Percentiles rank a stretch among this genome's conserved stretches.
These are phyloP conservation scores for Enoplosus armatus DNA, from an alignment of 2,797 vertebrate genomes.

Conservation along the genomic window DNA sequence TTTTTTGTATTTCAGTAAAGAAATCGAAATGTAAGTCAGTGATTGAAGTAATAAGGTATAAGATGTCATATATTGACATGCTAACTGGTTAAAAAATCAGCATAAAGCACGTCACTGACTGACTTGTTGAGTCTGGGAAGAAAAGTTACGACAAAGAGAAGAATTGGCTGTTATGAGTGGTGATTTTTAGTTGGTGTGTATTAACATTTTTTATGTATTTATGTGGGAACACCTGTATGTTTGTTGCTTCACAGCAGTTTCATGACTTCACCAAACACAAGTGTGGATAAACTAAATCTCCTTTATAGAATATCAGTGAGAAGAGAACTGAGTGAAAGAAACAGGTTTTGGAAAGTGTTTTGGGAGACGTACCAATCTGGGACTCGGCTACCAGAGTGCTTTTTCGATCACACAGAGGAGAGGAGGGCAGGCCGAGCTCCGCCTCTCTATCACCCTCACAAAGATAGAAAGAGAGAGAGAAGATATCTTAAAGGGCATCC, in stretches of 20 bases:
- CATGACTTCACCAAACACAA: background rate
- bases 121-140: background rate
- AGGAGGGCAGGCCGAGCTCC: constrained; percentile 93
- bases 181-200: background rate
- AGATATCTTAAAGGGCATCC: constrained; percentile 73
- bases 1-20: background rate
- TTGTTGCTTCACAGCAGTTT: background rate
- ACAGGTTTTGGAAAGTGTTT: background rate
- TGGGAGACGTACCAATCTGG: constrained; percentile 89
- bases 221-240: background rate
- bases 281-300: background rate
- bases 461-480: constrained; percentile 74
- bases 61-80: background rate
- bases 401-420: constrained; percentile 93
- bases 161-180: background rate
- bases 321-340: constrained; percentile 1
- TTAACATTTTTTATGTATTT: background rate
- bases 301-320: background rate
- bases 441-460: constrained; percentile 94
- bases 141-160: background rate
- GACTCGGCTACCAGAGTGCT: constrained; percentile 94
- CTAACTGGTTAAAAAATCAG: background rate
- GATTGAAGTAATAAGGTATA: background rate
- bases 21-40: background rate
- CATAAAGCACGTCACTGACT: background rate